These are phyloP conservation scores for Phrynosoma blainvillii DNA, from an alignment of 2,113 vertebrate genomes.

Conservation along the genomic window DNA sequence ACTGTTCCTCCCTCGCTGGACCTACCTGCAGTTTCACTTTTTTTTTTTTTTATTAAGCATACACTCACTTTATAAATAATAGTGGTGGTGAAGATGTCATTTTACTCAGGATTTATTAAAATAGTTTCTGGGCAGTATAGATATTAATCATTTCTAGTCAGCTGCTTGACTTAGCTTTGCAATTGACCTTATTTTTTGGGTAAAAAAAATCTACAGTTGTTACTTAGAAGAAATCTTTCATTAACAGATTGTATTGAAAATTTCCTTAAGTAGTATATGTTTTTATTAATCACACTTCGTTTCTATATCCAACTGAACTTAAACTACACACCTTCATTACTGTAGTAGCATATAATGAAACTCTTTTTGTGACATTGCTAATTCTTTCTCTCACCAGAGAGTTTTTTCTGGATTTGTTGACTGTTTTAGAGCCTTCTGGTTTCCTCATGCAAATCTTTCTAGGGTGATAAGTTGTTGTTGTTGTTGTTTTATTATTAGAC, in stretches of 20 bases:
- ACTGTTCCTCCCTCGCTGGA: background rate
- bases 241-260: background rate
- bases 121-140: background rate
- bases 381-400: background rate
- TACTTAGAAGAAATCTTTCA: slow-evolving; percentile 46
- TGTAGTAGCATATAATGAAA: slow-evolving; percentile 26
- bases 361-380: slow-evolving; percentile 29
- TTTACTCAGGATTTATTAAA: background rate
- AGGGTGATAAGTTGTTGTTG: background rate
- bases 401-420: background rate
- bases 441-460: background rate
- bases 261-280: background rate
- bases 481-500: background rate
- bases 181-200: slow-evolving; percentile 7
- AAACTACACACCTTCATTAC: accelerated
- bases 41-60: background rate
- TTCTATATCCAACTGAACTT: background rate
- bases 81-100: background rate
- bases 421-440: slow-evolving; percentile 43
- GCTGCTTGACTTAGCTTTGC: accelerated
- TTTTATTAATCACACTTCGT: background rate
- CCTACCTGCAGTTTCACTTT: background rate
- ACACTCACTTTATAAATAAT: accelerated
- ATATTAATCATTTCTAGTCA: background rate
- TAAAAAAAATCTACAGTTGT: slow-evolving; percentile 1